These are phyloP conservation scores for Sipha maydis DNA, from an alignment of 2,888 invertebrate genomes.

Conservation along the genomic window DNA sequence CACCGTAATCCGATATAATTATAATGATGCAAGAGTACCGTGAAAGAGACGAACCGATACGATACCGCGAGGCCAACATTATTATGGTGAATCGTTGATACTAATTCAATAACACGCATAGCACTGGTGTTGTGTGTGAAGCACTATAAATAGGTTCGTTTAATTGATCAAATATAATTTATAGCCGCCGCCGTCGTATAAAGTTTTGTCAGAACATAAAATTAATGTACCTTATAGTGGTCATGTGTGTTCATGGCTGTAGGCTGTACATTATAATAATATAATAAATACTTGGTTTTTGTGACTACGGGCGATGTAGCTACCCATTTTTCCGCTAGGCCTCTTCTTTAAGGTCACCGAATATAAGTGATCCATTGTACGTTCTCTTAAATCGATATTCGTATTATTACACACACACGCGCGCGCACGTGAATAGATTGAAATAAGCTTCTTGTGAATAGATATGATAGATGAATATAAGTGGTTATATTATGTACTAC, in stretches of 20 bases:
- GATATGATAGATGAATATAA: neutral
- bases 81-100: neutral
- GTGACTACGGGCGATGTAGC: neutral
- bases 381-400: neutral
- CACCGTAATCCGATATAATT: neutral
- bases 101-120: neutral
- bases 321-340: constrained; percentile 28
- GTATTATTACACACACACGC: neutral
- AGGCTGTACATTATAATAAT: neutral
- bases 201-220: neutral
- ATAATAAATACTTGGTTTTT: neutral
- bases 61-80: neutral
- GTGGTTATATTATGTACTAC: neutral
- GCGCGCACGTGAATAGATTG: neutral
- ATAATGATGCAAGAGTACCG: neutral
- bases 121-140: too few species aligned
- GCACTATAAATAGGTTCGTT: neutral
- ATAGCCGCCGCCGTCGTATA: neutral
- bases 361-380: constrained; percentile 15
- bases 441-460: constrained; percentile 14
- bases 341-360: constrained; percentile 22
- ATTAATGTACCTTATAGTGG: neutral
- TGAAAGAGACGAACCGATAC: neutral
- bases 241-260: neutral
- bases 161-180: neutral